Evolutionary conservation across 1,140 invertebrate species (phyloP).

Genomic region (Eumaeus atala): DNA sequence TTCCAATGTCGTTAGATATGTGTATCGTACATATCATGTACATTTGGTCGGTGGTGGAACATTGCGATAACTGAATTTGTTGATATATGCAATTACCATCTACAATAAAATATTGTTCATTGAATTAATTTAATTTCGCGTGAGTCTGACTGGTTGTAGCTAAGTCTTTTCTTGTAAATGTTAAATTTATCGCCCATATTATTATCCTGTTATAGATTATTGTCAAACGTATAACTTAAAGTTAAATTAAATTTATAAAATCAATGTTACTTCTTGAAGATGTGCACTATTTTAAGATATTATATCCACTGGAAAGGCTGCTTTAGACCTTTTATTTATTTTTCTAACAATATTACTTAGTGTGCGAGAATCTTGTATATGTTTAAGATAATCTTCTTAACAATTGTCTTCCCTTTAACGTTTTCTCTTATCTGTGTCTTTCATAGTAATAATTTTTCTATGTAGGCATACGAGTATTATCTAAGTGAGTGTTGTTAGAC

Average conservation of each 20-base stretch:
- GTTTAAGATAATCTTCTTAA: not conserved
- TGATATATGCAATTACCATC: too few species aligned
- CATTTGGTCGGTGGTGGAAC: too few species aligned
- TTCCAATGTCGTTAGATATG: too few species aligned
- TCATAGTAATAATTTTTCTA: too few species aligned
- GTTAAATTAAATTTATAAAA: not conserved
- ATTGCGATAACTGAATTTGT: too few species aligned
- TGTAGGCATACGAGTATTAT: too few species aligned
- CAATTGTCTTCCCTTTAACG: slow-evolving; percentile 1
- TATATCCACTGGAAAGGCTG: slow-evolving; percentile 5
- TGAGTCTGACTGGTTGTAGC: slow-evolving; percentile 4
- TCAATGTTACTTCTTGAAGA: slow-evolving; percentile 7
- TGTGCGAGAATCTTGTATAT: not conserved
- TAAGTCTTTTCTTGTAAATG: slow-evolving; percentile 6
- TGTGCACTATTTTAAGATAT: slow-evolving; percentile 6
- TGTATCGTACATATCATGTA: too few species aligned
- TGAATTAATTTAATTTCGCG: too few species aligned
- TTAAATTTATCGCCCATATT: not conserved
- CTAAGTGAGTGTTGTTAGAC: too few species aligned
- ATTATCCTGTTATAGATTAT: slow-evolving; percentile 5
- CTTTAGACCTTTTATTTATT: not conserved
- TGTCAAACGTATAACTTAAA: not conserved
- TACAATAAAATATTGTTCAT: too few species aligned
- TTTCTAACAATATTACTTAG: not conserved
- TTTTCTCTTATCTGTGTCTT: not conserved